Evolutionary conservation across 2,113 vertebrate species (phyloP).

Genomic region (Leptocoma aspasia): DNA sequence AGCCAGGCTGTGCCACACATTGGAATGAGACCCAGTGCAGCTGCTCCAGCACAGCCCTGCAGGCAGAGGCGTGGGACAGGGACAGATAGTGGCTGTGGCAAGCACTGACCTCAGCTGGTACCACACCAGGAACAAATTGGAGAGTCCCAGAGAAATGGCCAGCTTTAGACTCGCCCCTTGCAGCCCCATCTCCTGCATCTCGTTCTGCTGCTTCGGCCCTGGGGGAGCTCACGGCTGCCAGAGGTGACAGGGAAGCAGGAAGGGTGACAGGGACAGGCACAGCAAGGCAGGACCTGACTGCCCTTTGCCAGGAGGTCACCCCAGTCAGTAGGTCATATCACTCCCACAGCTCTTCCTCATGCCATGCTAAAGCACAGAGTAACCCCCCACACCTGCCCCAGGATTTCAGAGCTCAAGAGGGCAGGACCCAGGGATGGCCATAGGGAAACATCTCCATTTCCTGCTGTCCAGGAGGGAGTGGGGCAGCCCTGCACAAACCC

Average conservation of each 20-base stretch:
- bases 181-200: neutral
- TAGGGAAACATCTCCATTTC: neutral
- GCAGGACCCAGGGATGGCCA: fast-evolving
- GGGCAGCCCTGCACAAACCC: neutral
- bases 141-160: neutral
- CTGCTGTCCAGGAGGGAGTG: neutral
- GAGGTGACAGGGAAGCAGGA: fast-evolving
- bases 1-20: neutral
- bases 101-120: neutral
- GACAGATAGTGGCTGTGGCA: fast-evolving
- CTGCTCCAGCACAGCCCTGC: neutral
- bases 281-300: neutral
- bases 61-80: neutral
- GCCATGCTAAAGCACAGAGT: neutral
- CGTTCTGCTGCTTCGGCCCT: neutral
- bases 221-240: fast-evolving
- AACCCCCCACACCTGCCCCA: too few species aligned
- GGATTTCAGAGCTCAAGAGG: neutral
- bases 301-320: fast-evolving
- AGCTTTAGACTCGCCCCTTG: neutral
- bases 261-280: fast-evolving
- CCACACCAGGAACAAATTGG: neutral
- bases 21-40: too few species aligned
- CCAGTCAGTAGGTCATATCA: fast-evolving
- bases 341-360: neutral